Conservation (phyloP, 2,797 vertebrate genomes). For the Sebastes nivosus region DNA sequence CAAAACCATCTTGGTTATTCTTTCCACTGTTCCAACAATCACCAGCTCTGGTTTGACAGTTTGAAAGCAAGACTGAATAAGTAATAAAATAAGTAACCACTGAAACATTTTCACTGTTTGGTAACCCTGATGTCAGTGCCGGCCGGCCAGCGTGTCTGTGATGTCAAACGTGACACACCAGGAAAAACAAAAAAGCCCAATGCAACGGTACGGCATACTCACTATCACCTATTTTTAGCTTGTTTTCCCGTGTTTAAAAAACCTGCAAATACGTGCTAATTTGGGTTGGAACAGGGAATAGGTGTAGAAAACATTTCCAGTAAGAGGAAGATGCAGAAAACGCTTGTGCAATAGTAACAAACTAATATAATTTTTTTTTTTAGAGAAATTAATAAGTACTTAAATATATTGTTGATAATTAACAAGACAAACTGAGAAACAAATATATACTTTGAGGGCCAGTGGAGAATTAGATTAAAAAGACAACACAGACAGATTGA, state of each 20-base stretch:
- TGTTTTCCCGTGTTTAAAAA: neutral
- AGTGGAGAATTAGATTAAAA: constrained; percentile 18
- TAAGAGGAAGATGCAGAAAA: neutral
- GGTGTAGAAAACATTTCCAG: neutral
- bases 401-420: neutral
- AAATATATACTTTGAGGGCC: neutral
- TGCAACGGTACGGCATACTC: too few relatives aligned
- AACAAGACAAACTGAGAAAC: neutral
- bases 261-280: neutral
- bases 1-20: neutral
- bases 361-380: neutral
- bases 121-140: neutral
- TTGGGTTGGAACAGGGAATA: neutral
- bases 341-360: neutral
- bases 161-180: too few relatives aligned
- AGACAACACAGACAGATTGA: constrained; percentile 6
- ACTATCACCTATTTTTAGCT: neutral
- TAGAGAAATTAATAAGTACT: neutral
- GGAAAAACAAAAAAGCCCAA: too few relatives aligned
- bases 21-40: neutral
- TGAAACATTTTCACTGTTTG: neutral
- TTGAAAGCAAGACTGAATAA: neutral
- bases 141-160: too few relatives aligned
- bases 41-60: neutral
- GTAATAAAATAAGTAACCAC: neutral